phyloP scores from a whole-genome alignment of 2,797 vertebrate species.

The Acanthiza pusilla region DNA sequence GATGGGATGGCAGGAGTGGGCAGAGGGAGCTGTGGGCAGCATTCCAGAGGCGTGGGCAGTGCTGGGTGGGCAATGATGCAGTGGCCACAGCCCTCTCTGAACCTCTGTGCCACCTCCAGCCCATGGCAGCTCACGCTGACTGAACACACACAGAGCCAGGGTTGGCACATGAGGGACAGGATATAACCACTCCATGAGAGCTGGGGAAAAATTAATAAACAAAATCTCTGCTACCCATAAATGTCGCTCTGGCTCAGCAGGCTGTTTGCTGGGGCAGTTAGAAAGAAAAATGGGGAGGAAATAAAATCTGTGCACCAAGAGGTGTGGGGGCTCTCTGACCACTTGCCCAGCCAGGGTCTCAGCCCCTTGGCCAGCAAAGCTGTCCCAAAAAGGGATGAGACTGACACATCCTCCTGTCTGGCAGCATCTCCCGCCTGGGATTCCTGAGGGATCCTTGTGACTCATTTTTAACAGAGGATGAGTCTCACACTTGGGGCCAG shows the following conservation, averaged over 20 bases:
- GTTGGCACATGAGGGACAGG: background rate
- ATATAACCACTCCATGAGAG: background rate
- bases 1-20: background rate
- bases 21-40: background rate
- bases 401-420: background rate
- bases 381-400: background rate
- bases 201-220: background rate
- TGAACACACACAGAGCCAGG: background rate
- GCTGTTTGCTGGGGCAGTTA: background rate
- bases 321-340: too few relatives aligned
- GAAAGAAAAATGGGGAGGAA: background rate
- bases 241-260: background rate
- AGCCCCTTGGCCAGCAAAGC: background rate
- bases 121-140: background rate
- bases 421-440: background rate
- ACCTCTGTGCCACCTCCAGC: background rate
- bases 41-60: background rate
- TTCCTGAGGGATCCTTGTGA: background rate
- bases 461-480: background rate
- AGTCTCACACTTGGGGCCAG: background rate
- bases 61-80: fast-evolving
- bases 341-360: fast-evolving
- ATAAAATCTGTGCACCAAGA: background rate
- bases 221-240: background rate
- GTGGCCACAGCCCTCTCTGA: background rate